Conservation (phyloP, 2,113 vertebrate species). For the Barnardius zonarius region DNA sequence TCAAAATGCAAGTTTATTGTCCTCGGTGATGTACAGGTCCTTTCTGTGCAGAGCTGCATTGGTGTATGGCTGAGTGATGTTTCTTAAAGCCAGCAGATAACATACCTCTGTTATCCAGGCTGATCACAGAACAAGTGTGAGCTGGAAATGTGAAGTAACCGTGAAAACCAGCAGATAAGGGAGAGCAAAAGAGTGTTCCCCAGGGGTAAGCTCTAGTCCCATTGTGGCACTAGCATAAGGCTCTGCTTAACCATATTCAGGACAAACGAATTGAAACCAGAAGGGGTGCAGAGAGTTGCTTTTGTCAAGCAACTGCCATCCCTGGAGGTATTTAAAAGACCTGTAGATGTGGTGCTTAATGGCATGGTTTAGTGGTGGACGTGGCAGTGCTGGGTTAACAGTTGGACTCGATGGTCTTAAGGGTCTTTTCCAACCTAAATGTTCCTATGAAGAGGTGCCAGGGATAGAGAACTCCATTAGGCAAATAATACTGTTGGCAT, state of each 20-base stretch:
- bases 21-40: not conserved
- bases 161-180: not conserved
- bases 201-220: not conserved
- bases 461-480: not conserved
- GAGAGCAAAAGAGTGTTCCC: not conserved
- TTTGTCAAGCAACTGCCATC: not conserved
- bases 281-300: not conserved
- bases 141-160: not conserved
- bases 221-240: not conserved
- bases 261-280: not conserved
- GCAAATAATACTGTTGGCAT: not conserved
- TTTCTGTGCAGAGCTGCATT: not conserved
- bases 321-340: not conserved
- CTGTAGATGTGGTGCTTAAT: rapidly evolving
- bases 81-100: not conserved
- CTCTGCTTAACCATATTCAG: not conserved
- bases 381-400: not conserved
- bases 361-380: not conserved
- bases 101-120: not conserved
- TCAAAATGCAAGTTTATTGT: not conserved
- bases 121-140: not conserved
- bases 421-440: not conserved
- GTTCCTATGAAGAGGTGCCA: not conserved
- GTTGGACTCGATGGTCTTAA: not conserved
- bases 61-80: not conserved